Percentiles rank a stretch among this genome's conserved stretches.
These are phyloP conservation scores for Gonatopus flavifemur DNA, from an alignment of 1,140 invertebrate genomes.

Conservation along the genomic window DNA sequence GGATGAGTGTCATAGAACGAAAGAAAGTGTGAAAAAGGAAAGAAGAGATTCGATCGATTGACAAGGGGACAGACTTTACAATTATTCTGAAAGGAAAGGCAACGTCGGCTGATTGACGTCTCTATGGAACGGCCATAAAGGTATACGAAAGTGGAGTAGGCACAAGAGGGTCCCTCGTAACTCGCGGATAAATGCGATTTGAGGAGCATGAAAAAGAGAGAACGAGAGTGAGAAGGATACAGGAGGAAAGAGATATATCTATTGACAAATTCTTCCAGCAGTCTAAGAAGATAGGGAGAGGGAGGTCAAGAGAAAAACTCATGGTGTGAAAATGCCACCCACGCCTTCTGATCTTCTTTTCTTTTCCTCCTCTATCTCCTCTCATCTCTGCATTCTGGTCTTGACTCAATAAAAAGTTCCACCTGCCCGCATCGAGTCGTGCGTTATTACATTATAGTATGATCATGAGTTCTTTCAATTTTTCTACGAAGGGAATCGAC, in stretches of 20 bases:
- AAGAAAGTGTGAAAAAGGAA: constrained; percentile 4
- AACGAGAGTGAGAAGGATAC: constrained; percentile 3
- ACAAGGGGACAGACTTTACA: constrained; percentile 44
- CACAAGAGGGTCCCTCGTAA: constrained; percentile 50
- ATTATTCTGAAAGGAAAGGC: constrained; percentile 49
- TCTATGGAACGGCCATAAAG: constrained; percentile 46
- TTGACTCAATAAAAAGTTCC: background rate
- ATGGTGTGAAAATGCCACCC: constrained; percentile 43
- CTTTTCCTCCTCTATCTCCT: background rate
- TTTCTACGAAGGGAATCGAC: background rate
- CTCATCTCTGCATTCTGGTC: background rate
- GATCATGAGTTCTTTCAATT: background rate
- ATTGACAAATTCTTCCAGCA: constrained; percentile 32
- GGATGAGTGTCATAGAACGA: background rate
- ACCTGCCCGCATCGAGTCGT: background rate
- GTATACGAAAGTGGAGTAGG: constrained; percentile 46
- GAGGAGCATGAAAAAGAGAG: constrained; percentile 19
- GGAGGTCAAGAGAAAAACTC: constrained; percentile 40
- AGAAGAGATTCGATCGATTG: constrained; percentile 35
- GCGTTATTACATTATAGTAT: too few species aligned
- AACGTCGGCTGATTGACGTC: constrained; percentile 46
- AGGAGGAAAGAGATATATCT: constrained; percentile 12
- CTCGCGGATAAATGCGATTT: constrained; percentile 52
- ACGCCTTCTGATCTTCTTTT: constrained; percentile 24
- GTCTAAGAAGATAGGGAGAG: too few species aligned